Evolutionary conservation across 2,113 vertebrate species (phyloP).

Genomic region (Upupa epops): DNA sequence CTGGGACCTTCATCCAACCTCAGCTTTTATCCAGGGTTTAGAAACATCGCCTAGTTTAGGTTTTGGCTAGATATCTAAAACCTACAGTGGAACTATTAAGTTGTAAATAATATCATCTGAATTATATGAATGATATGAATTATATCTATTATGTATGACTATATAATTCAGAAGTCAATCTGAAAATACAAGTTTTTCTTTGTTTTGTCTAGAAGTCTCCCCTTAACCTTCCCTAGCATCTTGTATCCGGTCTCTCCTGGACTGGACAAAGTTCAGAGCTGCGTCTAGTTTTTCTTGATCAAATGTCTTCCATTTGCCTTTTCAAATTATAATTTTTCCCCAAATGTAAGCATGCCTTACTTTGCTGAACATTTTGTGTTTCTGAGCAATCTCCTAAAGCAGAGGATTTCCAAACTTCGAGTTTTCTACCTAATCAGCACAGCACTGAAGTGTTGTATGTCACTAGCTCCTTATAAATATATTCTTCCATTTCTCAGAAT

Average conservation of each 20-base stretch:
- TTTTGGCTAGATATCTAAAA: not conserved
- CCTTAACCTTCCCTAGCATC: not conserved
- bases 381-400: not conserved
- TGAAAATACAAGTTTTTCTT: not conserved
- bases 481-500: not conserved
- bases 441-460: not conserved
- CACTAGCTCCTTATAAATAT: not conserved
- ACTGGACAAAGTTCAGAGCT: not conserved
- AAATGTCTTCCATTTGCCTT: not conserved
- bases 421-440: not conserved
- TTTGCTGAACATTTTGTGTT: no score
- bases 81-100: not conserved
- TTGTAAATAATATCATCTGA: not conserved
- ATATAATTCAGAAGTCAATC: not conserved
- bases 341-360: not conserved
- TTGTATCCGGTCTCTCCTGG: not conserved
- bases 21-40: not conserved
- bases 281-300: not conserved
- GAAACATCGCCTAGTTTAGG: not conserved
- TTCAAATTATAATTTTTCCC: not conserved
- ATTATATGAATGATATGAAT: no score
- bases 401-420: not conserved
- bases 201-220: not conserved
- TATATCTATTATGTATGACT: no score
- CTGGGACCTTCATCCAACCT: not conserved